Base-by-base conservation (phyloP, 2,888 invertebrate species). In the Dinocampus coccinellae region DNA sequence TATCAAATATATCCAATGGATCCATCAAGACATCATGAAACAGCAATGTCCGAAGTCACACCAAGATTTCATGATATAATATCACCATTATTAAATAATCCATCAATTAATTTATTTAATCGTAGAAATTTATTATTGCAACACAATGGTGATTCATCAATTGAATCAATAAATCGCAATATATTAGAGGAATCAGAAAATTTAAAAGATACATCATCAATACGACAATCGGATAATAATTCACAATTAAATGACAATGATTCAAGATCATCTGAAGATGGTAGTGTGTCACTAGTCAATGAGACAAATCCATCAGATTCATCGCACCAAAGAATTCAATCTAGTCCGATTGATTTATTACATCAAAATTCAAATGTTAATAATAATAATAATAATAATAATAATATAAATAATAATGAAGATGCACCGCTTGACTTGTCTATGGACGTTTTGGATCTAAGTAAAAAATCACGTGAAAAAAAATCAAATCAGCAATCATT, bases 391-490 rank as follows among this genome's bases (percentile, higher is more conserved):
- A 11, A 52, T 73, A 71, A 24, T 63, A 20, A 16, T 52, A 42
- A 26, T 26, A 47, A 52, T 26, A 79, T 58, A 65, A 69, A 9
- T 62, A 65, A 10, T 42, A 29, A 76, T 33, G 85, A 86, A 20
- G 88, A 88, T 73, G 86, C 90, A 26, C 92, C 94, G 0, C 90
- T 95, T 68, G 94, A 95, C 86, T 89, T 94, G 29, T 92, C 92
- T 69, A 93, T 93, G 88, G 93, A 94, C 85, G 95, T 93, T 3
- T 89, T 96, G 58, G 96, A 96, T 88, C 90, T 96, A 75, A 95
- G 95, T 84, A 94, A 94, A 83, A 95, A 95, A 87, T 80, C 84
- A 7, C 79, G 79, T 20, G 33, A 58, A 20, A 60, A 20, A 1
- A 24, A 36, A 16, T 39, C 55, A 26, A 57, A 66, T 39, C 39